Evolutionary conservation across 2,113 vertebrate species (phyloP), one percentile per base, ranked within the genome.

Genomic region (Chinchilla lanigera): DNA sequence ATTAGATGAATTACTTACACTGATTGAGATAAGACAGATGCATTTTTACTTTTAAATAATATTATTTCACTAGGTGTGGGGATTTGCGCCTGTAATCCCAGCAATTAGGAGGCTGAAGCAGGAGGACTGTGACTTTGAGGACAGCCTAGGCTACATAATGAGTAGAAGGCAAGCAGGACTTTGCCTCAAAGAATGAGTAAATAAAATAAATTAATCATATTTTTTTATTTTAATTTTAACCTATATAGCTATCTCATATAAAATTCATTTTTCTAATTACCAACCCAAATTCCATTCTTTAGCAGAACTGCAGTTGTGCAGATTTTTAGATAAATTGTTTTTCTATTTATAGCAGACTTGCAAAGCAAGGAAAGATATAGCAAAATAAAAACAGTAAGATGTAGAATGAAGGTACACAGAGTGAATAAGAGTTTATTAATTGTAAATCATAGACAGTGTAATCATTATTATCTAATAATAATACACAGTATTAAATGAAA

Each of bases 201-300:
- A 33, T 80, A 80, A 78, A 44, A 73, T 90, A 3, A 86, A 0
- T 81, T 89, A 94, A 95, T 28, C 8, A 50, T 65, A 10, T n/a
- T 97, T 98, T 97, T 86, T 1, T 7, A 4, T 87, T 96, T 75
- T 22, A 50, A 63, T 17, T 97, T 87, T 56, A 71, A 89, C 20
- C 44, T 60, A 50, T 78, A 38, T 96, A 19, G 78, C 47, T 93
- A 41, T 81, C 52, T 92, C 26, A 58, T 50, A 35, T 4, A 87
- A 22, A 56, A 84, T 56, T 93, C 13, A 77, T 88, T 3, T 83
- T 80, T 78, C 56, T 94, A 81, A 82, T 78, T 75, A 19, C 30
- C 35, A 84, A 38, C 9, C 78, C 47, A 10, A 82, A 5, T 86
- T 95, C 38, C n/a, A 63, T 91, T 88, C 30, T 94, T 81, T 89